Base-by-base conservation (phyloP, 2,113 vertebrate genomes). In the Salvator merianae region DNA sequence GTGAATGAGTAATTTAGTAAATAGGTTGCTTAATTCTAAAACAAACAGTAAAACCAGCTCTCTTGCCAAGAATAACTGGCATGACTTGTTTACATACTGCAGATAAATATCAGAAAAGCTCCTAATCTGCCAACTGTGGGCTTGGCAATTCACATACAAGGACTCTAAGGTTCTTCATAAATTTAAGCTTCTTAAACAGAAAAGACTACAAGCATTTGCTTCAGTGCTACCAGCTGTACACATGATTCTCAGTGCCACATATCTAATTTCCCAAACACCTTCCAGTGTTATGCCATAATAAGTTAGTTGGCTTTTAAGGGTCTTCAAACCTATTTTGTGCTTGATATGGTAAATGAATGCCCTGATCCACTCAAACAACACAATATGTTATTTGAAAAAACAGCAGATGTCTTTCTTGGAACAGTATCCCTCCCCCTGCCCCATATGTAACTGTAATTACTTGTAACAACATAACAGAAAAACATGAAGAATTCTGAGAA, bases 21-120 rank as follows among this genome's bases (percentile, higher is more conserved):
- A 94, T 85, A 0, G 77, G 84, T 85, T 91, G 70, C 88, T 94
- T 91, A 88, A 79, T 88, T 79, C 88, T 76, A 26, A 32, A 77
- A 59, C 83, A 47, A 87, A 88, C 40, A 6, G 36, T 88, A 55
- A 91, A 94, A 92, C 83, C 13, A 26, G 5, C 12, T 1, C 1
- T 83, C 79, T 62, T 88, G 26, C 28, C 2, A 0, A 72, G 70
- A 86, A 83, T 86, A 92, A 75, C 12, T 36, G 32, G 75, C 84
- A 40, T 80, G 89, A 68, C 83, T 87, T 82, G 59, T 93, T 95
- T 94, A 87, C 69, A 87, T 62, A 34, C 66, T 0, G 0, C 38
- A 83, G 40, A 86, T 66, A 91, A 86, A 90, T 86, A 81, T 88
- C 91, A 91, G 87, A 28, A 18, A n/a, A n/a, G 59, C 1, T 3